Percentiles rank a stretch among this genome's conserved stretches.
Evolutionary conservation across 2,888 invertebrate genomes (phyloP).

Genomic region (Chouioia cunea): DNA sequence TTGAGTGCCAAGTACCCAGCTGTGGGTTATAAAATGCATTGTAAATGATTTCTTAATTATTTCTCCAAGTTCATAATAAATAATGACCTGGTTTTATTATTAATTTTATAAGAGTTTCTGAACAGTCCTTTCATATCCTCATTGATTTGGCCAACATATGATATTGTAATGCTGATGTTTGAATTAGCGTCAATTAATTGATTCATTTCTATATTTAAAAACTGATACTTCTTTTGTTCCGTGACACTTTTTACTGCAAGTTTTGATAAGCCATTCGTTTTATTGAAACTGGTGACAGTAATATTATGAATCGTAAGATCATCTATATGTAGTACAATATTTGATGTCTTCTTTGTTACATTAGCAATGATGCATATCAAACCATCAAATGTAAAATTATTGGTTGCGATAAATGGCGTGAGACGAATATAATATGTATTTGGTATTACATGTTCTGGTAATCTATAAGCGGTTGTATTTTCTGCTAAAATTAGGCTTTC

Average conservation of each 20-base stretch:
- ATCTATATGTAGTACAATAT: slow-evolving; percentile 15
- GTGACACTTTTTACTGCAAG: not conserved
- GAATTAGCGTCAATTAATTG: not conserved
- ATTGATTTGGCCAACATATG: slow-evolving; percentile 13
- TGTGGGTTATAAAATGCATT: not conserved
- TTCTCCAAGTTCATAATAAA: too few species aligned
- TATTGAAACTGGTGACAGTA: not conserved
- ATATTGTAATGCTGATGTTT: slow-evolving; percentile 11
- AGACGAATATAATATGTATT: slow-evolving; percentile 13
- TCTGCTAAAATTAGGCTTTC: not conserved
- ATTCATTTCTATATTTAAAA: slow-evolving; percentile 16
- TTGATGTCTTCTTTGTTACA: not conserved
- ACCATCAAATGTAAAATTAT: slow-evolving; percentile 33
- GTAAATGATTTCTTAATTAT: too few species aligned
- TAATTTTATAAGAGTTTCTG: slow-evolving; percentile 7
- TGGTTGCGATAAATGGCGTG: slow-evolving; percentile 2
- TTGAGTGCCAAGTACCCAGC: slow-evolving; percentile 15
- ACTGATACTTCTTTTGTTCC: slow-evolving; percentile 17
- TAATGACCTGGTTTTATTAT: not conserved
- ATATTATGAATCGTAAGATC: not conserved
- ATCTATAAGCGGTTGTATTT: slow-evolving; percentile 21
- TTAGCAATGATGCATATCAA: slow-evolving; percentile 6
- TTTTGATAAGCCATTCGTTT: not conserved
- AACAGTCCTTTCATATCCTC: slow-evolving; percentile 31
- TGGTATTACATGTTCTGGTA: slow-evolving; percentile 13